Evolutionary conservation across 2,888 invertebrate genomes (phyloP).

Genomic region (Poecilobothrus nobilitatus): DNA sequence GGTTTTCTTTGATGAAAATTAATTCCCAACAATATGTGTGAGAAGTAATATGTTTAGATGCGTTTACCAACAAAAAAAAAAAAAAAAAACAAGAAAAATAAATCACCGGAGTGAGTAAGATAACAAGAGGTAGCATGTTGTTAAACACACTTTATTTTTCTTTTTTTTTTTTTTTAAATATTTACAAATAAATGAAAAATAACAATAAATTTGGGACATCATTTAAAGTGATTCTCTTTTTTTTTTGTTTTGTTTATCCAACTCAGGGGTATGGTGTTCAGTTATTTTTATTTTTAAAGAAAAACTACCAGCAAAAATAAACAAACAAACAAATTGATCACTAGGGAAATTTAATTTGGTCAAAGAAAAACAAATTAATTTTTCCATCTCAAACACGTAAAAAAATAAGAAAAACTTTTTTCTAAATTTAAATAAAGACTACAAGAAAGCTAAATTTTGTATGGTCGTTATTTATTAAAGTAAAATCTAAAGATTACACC

Average conservation of each 20-base stretch:
- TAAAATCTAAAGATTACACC: too few species aligned
- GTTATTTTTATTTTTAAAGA: neutral
- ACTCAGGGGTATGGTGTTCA: neutral
- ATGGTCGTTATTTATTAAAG: too few species aligned
- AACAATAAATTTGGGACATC: slow-evolving; percentile 6
- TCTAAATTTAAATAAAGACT: too few species aligned
- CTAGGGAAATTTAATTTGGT: neutral
- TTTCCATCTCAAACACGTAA: neutral
- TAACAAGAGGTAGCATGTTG: too few species aligned
- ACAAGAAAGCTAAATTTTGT: too few species aligned
- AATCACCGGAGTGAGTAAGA: too few species aligned
- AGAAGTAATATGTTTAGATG: neutral
- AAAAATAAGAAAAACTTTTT: too few species aligned
- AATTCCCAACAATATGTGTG: neutral
- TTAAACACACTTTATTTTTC: too few species aligned
- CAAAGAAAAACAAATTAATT: neutral
- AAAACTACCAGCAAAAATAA: neutral
- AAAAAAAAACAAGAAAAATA: too few species aligned
- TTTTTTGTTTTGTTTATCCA: too few species aligned
- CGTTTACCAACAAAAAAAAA: neutral
- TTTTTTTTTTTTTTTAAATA: neutral
- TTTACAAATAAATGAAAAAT: neutral
- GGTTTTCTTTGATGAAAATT: too few species aligned
- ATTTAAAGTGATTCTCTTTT: neutral
- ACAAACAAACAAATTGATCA: neutral